A percentile compares a stretch with the other conserved stretches of the same genome.
Conservation (phyloP, 53 echinoderm and acorn worm species). For the Holothuria leucospilota region DNA sequence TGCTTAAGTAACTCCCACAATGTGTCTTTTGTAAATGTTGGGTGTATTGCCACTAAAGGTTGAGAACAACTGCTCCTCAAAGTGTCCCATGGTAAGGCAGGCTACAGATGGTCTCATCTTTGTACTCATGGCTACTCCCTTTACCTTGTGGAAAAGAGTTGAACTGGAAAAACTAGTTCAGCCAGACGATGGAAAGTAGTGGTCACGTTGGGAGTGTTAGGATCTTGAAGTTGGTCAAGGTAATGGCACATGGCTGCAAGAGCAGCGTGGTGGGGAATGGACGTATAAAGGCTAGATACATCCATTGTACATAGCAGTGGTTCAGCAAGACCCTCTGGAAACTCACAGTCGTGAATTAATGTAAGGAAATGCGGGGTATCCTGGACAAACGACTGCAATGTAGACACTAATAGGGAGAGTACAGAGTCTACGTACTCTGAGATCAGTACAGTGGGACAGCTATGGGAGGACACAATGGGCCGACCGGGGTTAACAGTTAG, state of each 20-base stretch:
- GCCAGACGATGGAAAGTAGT: background rate
- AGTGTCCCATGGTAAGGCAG: background rate
- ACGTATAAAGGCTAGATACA: conserved; percentile 20
- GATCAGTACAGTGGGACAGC: no score
- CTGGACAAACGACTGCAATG: no score
- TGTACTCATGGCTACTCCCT: conserved; percentile 6
- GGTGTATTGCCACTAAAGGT: background rate
- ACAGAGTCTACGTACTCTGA: no score
- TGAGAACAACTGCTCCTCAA: background rate
- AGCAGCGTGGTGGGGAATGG: conserved; percentile 4
- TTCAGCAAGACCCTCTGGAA: no score
- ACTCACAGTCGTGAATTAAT: no score
- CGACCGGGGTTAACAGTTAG: no score
- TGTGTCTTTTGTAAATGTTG: background rate
- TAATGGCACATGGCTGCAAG: background rate
- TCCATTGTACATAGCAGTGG: no score
- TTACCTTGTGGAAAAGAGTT: background rate
- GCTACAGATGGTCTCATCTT: background rate
- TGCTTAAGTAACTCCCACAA: background rate
- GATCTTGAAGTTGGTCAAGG: background rate
- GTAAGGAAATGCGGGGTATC: no score
- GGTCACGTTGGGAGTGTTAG: background rate
- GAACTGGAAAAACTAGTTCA: conserved; percentile 19
- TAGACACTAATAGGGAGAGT: no score
- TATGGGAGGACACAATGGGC: no score